Base-by-base conservation (phyloP, 2,888 invertebrate species). In the Yponomeuta plumbellus region DNA sequence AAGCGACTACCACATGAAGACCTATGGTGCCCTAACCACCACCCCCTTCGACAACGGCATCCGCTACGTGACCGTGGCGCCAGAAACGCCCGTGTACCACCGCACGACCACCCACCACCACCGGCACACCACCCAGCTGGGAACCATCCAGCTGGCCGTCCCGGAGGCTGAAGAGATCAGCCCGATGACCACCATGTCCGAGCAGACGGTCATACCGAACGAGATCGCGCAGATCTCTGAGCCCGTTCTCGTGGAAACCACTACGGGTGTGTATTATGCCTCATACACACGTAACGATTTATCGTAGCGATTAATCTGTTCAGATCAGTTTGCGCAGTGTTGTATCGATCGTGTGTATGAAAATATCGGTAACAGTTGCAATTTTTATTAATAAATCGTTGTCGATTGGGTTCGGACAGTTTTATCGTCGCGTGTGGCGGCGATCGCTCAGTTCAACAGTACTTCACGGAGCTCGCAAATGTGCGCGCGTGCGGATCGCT, bases 1-100 rank as follows among this genome's bases (percentile, higher is more conserved):
- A 86, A 96, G 96, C 81, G 96, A 97, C 85, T 97, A 95, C 83
- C 97, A 97, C 84, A 74, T 92, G 86, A 79, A 92, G 88, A 80
- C 92, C 74, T 80, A 93, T 83, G 81, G 88, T 58, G 76, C 86
- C 13, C 75, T 86, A 69, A 84, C 92, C 58, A 84, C 91, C 61
- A 80, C 91, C 10, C 79, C 88, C n/a, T 77, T 83, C 71, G 86
- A 90, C 80, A 83, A 83, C 72, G 84, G 88, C 71, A 84, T 92
- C 77, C 79, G 89, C 68, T 84, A 88, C 79, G 84, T 92, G 78
- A 88, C 92, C 56, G 82, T 90, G 8, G 82, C 85, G 0, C 88
- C 86, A 0, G 91, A 88, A 67, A 78, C 86, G 0, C 80, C 87
- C 0, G 74, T 83, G 66, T 80, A 85, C 72, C 86, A 87, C 71